Conservation (phyloP, 2,113 vertebrate species). For the Agelaius tricolor region DNA sequence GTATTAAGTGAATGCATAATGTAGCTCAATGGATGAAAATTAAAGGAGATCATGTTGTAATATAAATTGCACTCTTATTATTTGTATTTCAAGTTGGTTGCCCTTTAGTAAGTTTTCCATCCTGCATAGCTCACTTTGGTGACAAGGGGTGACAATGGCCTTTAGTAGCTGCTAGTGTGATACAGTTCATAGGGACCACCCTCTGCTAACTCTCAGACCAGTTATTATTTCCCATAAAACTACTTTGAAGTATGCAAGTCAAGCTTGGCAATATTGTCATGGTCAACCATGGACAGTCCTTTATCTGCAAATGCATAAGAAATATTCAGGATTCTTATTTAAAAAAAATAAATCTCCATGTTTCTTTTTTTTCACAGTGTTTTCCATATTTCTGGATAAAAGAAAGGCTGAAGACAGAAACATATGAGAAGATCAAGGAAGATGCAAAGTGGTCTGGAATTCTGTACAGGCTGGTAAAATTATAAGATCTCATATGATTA, state of each 20-base stretch:
- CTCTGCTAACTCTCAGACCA: not conserved
- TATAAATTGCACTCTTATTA: not conserved
- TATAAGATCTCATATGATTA: not conserved
- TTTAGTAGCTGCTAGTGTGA: not conserved
- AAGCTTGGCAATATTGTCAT: not conserved
- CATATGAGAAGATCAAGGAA: not conserved
- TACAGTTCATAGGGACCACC: not conserved
- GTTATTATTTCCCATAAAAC: not conserved
- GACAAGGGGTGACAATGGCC: not conserved
- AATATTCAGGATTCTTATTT: not conserved
- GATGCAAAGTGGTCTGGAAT: not conserved
- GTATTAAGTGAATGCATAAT: not conserved
- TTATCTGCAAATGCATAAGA: not conserved
- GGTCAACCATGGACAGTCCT: not conserved
- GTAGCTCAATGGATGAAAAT: not conserved
- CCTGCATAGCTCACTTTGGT: not conserved
- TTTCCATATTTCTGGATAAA: not conserved
- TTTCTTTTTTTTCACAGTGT: not conserved
- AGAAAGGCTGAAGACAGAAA: not conserved
- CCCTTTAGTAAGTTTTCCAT: not conserved
- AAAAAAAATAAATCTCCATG: not conserved
- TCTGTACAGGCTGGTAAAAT: not conserved
- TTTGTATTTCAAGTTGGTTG: not conserved
- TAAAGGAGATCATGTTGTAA: not conserved
- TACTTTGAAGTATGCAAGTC: not conserved